These are phyloP conservation scores for Plutella xylostella DNA, from an alignment of 2,888 invertebrate genomes.

Conservation along the genomic window DNA sequence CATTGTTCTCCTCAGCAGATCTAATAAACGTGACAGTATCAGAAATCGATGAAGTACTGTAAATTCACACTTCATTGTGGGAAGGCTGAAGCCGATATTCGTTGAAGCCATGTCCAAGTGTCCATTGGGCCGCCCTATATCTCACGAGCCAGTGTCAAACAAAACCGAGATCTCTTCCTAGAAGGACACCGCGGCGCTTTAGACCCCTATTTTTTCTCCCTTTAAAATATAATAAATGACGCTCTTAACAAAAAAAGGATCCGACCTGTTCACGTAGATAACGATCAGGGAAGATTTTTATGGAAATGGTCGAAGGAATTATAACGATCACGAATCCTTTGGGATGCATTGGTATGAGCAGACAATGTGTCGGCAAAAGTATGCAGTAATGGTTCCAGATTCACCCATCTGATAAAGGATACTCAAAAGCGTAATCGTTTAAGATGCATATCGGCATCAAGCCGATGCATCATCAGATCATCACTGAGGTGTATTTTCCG, in stretches of 20 bases:
- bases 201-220: constrained; percentile 54
- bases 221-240: constrained; percentile 67
- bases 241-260: constrained; percentile 57
- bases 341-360: constrained; percentile 60
- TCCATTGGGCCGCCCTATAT: constrained; percentile 46
- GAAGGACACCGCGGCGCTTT: constrained; percentile 65
- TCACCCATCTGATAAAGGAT: no score
- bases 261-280: constrained; percentile 66
- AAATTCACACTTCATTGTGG: constrained; percentile 56
- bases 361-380: constrained; percentile 58
- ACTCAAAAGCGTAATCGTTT: no score
- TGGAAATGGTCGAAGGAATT: constrained; percentile 66
- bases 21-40: constrained; percentile 25
- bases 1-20: no score
- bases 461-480: no score
- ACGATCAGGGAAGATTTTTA: constrained; percentile 65
- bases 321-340: constrained; percentile 64
- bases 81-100: constrained; percentile 35
- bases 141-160: constrained; percentile 65
- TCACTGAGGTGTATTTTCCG: no score
- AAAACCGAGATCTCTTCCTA: constrained; percentile 57
- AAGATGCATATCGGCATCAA: no score
- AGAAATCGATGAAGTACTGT: constrained; percentile 25
- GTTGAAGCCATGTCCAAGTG: constrained; percentile 31
- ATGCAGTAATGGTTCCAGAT: constrained; percentile 4